phyloP scores from a whole-genome alignment of 2,888 invertebrate genomes.

The Papilio elwesi region DNA sequence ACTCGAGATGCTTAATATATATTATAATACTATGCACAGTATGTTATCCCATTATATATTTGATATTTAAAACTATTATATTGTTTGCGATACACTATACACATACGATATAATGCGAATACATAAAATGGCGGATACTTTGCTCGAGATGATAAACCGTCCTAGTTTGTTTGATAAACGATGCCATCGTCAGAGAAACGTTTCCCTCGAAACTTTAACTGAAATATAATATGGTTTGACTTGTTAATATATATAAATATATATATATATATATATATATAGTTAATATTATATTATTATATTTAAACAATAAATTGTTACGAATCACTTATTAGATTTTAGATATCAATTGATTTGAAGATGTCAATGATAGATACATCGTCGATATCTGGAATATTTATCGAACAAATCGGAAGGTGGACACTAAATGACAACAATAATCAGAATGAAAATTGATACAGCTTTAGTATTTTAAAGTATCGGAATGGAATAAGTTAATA shows the following conservation, averaged over 20 bases:
- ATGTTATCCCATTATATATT: too few species aligned
- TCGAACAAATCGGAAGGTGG: background rate
- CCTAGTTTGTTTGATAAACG: slow-evolving; percentile 50
- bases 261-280: too few species aligned
- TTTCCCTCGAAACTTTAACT: slow-evolving; percentile 69
- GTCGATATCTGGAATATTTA: background rate
- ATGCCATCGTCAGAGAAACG: slow-evolving; percentile 65
- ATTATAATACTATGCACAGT: too few species aligned
- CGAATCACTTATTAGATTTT: background rate
- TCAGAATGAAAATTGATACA: background rate
- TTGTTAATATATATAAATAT: background rate
- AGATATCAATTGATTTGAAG: background rate
- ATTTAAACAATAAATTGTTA: background rate
- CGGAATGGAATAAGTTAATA: background rate
- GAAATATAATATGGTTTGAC: slow-evolving; percentile 49
- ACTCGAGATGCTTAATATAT: too few species aligned
- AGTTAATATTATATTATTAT: too few species aligned
- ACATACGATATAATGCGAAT: slow-evolving; percentile 8
- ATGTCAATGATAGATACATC: too few species aligned
- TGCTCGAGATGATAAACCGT: slow-evolving; percentile 48
- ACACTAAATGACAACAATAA: background rate
- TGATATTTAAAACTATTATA: background rate
- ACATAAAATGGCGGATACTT: slow-evolving; percentile 35
- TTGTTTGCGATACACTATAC: background rate
- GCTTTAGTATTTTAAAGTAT: background rate